These are phyloP conservation scores for Sigmodon hispidus DNA, from an alignment of 2,113 vertebrate genomes.

Conservation along the genomic window DNA sequence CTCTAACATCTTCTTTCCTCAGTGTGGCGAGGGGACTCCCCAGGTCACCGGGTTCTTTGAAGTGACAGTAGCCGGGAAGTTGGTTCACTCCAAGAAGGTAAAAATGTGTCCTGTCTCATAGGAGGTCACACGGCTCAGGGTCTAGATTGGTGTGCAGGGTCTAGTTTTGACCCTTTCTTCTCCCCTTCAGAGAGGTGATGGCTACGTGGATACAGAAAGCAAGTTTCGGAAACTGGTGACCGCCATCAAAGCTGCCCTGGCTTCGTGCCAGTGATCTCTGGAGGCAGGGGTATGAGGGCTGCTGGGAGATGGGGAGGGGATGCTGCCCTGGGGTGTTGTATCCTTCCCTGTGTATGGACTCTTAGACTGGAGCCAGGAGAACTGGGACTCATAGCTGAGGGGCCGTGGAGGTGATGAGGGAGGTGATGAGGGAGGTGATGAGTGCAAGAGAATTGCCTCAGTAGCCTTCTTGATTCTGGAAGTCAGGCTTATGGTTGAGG, in stretches of 20 bases:
- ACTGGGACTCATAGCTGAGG: neutral
- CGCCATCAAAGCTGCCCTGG: constrained; percentile 76
- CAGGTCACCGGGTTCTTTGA: constrained; percentile 84
- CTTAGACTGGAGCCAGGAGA: neutral
- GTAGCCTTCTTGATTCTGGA: neutral
- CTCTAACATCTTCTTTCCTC: neutral
- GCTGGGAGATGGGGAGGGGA: too few relatives aligned
- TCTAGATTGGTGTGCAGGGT: too few relatives aligned
- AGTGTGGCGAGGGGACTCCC: constrained; percentile 81
- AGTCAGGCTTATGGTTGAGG: neutral
- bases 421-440: too few relatives aligned
- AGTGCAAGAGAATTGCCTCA: neutral
- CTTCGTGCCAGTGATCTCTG: constrained; percentile 41
- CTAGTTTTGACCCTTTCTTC: neutral
- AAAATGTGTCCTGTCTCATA: fast-evolving
- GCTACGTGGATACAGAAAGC: constrained; percentile 77
- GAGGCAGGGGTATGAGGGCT: constrained; percentile 69
- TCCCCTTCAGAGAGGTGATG: constrained; percentile 78
- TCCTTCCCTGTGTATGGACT: neutral
- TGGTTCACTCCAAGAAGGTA: constrained; percentile 86
- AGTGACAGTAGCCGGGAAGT: constrained; percentile 79
- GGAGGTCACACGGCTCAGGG: neutral
- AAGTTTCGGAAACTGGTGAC: constrained; percentile 80
- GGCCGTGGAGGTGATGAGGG: neutral
- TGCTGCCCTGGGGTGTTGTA: neutral